Percentiles rank a stretch among this genome's conserved stretches.
phyloP scores from a whole-genome alignment of 2,888 invertebrate species.

The Beris morrisii region DNA sequence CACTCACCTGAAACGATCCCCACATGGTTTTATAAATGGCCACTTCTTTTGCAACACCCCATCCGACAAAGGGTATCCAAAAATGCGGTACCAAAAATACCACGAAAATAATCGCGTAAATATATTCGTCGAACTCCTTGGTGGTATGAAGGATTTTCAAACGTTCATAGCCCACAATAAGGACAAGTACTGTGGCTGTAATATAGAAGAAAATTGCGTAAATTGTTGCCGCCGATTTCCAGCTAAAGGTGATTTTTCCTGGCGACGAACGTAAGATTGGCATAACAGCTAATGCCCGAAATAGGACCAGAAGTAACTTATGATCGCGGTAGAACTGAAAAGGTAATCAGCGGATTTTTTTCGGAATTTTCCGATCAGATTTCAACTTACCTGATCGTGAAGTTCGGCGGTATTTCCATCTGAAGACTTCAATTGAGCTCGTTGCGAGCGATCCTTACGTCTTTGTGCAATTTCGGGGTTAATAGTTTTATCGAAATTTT shows the following conservation, averaged over 20 bases:
- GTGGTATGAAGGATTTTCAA: conserved; percentile 64
- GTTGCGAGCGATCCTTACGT: conserved; percentile 47
- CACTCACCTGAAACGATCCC: conserved; percentile 66
- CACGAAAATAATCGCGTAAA: conserved; percentile 68
- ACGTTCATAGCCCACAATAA: conserved; percentile 65
- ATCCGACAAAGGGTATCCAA: conserved; percentile 70
- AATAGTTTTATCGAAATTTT: conserved; percentile 8
- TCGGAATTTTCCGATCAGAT: neutral
- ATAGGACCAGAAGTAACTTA: conserved; percentile 64
- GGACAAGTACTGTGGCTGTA: conserved; percentile 61
- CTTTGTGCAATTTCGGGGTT: conserved; percentile 31
- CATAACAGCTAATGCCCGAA: conserved; percentile 68
- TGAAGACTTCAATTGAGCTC: conserved; percentile 60
- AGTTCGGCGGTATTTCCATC: conserved; percentile 64
- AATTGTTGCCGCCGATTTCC: conserved; percentile 64
- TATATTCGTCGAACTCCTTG: conserved; percentile 69
- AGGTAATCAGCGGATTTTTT: neutral
- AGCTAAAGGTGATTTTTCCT: conserved; percentile 64
- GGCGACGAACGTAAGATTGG: conserved; percentile 63
- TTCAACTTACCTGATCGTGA: conserved; percentile 57
- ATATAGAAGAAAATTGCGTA: conserved; percentile 68
- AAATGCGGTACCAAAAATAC: conserved; percentile 70
- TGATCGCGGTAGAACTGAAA: conserved; percentile 65
- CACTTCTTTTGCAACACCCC: conserved; percentile 70
- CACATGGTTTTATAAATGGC: conserved; percentile 71